A percentile compares a stretch with the other conserved stretches of the same genome.
phyloP scores from a whole-genome alignment of 2,113 vertebrate species.

The Hyaena hyaena region DNA sequence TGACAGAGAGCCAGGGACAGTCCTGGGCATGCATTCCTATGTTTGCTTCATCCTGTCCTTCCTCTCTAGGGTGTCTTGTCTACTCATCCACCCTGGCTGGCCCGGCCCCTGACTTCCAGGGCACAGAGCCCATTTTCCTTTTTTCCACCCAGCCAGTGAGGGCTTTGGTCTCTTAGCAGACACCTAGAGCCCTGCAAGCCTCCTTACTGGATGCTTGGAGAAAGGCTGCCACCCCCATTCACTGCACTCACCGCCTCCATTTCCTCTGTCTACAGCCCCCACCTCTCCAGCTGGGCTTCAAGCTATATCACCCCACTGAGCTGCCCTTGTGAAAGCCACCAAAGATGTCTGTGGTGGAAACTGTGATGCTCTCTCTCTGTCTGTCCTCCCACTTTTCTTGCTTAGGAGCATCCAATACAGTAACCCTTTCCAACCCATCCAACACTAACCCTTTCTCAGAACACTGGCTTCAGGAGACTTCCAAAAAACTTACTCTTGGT shows the following conservation, averaged over 20 bases:
- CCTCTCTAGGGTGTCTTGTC: not conserved
- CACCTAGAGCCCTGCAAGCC: not conserved
- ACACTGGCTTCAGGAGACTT: not conserved
- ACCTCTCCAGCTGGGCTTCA: not conserved
- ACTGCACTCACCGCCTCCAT: not conserved
- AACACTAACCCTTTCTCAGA: not conserved
- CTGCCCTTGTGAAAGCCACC: not conserved
- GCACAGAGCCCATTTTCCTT: not conserved
- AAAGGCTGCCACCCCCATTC: not conserved
- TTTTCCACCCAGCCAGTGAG: not conserved
- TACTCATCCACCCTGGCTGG: not conserved
- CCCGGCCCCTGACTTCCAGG: not conserved
- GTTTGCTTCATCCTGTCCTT: not conserved
- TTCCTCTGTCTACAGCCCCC: not conserved
- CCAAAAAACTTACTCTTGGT: not conserved
- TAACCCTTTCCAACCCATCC: not conserved
- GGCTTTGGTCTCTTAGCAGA: not conserved
- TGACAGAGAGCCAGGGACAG: not conserved
- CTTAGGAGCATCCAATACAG: not conserved
- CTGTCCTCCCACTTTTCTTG: constrained; percentile 16
- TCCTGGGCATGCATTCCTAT: not conserved
- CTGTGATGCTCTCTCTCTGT: not conserved
- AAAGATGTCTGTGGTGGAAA: not conserved
- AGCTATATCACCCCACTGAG: not conserved
- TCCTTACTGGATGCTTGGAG: not conserved